These are phyloP conservation scores for Pyrochroa serraticornis DNA, from an alignment of 2,888 invertebrate genomes.

Conservation along the genomic window DNA sequence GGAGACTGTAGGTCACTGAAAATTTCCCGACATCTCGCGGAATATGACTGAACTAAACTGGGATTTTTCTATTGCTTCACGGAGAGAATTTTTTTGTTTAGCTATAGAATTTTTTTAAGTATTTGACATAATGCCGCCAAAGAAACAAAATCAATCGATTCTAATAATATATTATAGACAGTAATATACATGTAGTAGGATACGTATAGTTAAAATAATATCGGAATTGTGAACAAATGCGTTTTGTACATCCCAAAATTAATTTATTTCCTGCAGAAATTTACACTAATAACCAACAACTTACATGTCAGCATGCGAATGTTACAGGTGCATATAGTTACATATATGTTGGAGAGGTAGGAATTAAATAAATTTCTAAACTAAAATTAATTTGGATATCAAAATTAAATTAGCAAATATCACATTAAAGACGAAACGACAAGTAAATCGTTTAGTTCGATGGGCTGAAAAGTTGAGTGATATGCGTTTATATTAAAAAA, in stretches of 20 bases:
- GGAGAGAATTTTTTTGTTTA: too few relatives aligned
- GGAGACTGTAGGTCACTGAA: too few relatives aligned
- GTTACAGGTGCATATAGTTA: conserved; percentile 22
- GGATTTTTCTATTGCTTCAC: too few relatives aligned
- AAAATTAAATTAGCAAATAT: background rate
- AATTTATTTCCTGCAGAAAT: conserved; percentile 26
- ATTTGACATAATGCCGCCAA: too few relatives aligned
- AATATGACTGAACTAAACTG: too few relatives aligned
- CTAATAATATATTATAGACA: too few relatives aligned
- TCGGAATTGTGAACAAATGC: too few relatives aligned
- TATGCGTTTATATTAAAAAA: conserved; percentile 7
- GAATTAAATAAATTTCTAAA: background rate
- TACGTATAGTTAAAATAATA: too few relatives aligned
- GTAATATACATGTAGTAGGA: too few relatives aligned
- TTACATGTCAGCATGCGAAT: conserved; percentile 26
- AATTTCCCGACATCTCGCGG: too few relatives aligned
- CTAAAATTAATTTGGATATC: background rate
- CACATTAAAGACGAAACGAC: background rate
- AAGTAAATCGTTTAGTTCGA: conserved; percentile 8
- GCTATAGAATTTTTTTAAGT: too few relatives aligned
- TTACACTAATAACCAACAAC: conserved; percentile 25
- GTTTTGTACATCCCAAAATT: conserved; percentile 24
- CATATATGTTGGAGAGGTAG: background rate
- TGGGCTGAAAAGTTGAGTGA: background rate
- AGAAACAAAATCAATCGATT: too few relatives aligned